Base-by-base conservation (phyloP, 2,797 vertebrate genomes). In the Pantherophis vulpinus region DNA sequence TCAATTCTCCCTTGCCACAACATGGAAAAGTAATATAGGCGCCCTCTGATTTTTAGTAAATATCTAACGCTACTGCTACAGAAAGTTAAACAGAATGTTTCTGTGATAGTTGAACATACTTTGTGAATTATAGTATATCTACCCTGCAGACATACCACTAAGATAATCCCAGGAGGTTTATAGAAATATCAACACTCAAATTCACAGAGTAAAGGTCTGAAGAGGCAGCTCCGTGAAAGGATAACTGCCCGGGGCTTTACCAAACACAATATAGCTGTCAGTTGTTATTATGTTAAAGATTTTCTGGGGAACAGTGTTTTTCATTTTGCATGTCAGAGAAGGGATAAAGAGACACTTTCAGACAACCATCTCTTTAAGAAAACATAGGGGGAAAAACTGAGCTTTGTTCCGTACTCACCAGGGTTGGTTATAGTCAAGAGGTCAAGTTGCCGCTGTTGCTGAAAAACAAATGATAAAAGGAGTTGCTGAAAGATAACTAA, bases 381-480 rank as follows among this genome's bases (percentile, higher is more conserved):
- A 94, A 74, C 51, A 95, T 94, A 79, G 0, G 9, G 79, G 16
- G 0, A 0, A 89, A 95, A 94, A 70, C 2, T 1, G 0, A 56
- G 29, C 20, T 0, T 94, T 92, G 66, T 94, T 95, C 91, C 90
- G 96, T 97, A 98, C 99, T 98, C 97, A 99, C 99, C 98, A 0
- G 98, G 98, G 98, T 98, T 99, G 98, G 99, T 99, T 97, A 99
- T 99, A 92, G 99, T 99, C 97, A 99, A 97, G 94, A 99, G 98
- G 96, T 99, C 99, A 90, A 99, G 98, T 89, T 97, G 98, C 56
- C 99, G 98, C 96, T 99, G 99, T 98, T 99, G 99, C 99, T 99
- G 98, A 59, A 98, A 98, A 97, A 96, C 94, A 98, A 97, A 97
- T 97, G 95, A 97, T 70, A 95, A 97, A 96, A 96, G 51, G 83